Base-by-base conservation (phyloP, 2,797 vertebrate genomes). In the Tenualosa ilisha region DNA sequence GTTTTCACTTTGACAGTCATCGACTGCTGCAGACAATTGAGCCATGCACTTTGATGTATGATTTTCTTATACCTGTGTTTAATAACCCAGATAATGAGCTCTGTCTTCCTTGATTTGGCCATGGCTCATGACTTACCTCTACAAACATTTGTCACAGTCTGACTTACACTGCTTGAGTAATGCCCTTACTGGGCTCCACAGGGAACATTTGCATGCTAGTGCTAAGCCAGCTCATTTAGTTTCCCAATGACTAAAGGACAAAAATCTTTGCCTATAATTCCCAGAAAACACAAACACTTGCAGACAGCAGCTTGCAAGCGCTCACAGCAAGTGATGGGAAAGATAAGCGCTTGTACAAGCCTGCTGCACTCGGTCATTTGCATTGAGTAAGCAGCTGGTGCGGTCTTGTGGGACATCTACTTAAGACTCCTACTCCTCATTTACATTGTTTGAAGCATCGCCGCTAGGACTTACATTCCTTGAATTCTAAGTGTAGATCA, bases 301-400 rank as follows among this genome's bases (percentile, higher is more conserved):
- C 86, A 88, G 86, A 84, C 82, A 51, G 51, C 75, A 84, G 51
- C 49, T 63, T 82, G 83, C 81, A 61, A 79, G 81, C 26, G 6
- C 40, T 15, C 20, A 46, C 43, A 53, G 40, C 8, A 54, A 24
- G 75, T 54, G 88, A 87, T 89, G 89, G 81, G 81, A 26, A 26
- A 83, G 88, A 89, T 87, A 87, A 86, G 81, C 63, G 12, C 85
- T 82, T 2, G 40, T 22, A 46, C 40, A 46, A 46, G 61, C 83
- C 84, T 50, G 51, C 50, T 83, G 72, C 54, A 82, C 82, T 22
- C 40, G 54, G 82, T 83, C 82, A 61, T 43, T 31, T 31, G 56
- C 51, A 22, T 49, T 26, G 72, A 79, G 37, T 5, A 43, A 46
- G 13, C 72, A 79, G 59, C 8, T 63, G 22, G 59, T 24, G 7